Evolutionary conservation across 2,113 vertebrate genomes (phyloP).

Genomic region (Passer domesticus): DNA sequence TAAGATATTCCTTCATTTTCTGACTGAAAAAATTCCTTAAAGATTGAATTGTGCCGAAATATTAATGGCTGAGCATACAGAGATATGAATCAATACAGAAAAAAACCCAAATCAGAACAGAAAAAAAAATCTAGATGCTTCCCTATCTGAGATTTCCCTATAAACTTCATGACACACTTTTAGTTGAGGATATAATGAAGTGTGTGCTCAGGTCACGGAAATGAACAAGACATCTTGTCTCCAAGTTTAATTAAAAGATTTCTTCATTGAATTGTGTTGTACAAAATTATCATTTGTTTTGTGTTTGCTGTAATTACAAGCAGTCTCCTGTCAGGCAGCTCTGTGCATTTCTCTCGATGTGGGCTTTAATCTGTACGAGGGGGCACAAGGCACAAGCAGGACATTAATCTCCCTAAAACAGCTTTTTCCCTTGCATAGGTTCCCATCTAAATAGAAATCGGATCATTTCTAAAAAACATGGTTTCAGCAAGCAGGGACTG

Average conservation of each 20-base stretch:
- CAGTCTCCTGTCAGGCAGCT: neutral
- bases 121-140: neutral
- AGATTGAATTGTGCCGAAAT: neutral
- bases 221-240: neutral
- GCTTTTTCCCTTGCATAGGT: neutral
- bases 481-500: neutral
- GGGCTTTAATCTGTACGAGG: neutral
- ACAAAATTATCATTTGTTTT: neutral
- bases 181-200: neutral
- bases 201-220: neutral
- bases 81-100: neutral
- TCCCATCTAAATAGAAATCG: neutral
- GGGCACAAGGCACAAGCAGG: neutral
- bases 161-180: neutral
- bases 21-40: neutral
- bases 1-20: neutral
- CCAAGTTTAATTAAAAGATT: conserved; percentile 20
- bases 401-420: neutral
- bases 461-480: neutral
- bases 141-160: neutral
- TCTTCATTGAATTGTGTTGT: neutral
- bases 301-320: neutral
- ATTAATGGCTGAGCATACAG: neutral
- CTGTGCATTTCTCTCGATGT: neutral
- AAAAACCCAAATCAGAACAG: neutral